Evolutionary conservation across 2,113 vertebrate genomes (phyloP).

Genomic region (Epinephelus lanceolatus): DNA sequence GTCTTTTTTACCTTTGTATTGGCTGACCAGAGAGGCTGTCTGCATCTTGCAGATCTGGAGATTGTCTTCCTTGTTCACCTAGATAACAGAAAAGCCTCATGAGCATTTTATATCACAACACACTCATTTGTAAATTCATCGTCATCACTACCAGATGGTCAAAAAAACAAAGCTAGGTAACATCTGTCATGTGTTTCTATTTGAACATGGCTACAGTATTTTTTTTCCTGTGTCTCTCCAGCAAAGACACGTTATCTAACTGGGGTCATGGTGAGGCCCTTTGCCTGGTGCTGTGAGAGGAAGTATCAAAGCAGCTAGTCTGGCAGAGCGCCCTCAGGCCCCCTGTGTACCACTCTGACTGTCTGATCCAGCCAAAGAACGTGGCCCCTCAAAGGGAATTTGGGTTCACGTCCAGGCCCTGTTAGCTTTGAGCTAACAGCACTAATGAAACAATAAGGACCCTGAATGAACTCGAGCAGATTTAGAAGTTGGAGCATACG

Average conservation of each 20-base stretch:
- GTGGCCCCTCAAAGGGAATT: conserved; percentile 63
- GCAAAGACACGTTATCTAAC: conserved; percentile 78
- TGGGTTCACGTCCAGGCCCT: conserved; percentile 49
- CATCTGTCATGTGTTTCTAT: conserved; percentile 52
- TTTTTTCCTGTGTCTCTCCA: conserved; percentile 31
- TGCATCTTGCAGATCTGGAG: conserved; percentile 79
- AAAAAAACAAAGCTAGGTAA: conserved; percentile 31
- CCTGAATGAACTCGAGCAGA: conserved; percentile 47
- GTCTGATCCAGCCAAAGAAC: conserved; percentile 74
- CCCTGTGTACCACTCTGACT: conserved; percentile 64
- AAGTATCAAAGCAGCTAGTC: conserved; percentile 76
- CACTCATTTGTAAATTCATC: conserved; percentile 27
- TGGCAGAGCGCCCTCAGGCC: conserved; percentile 70
- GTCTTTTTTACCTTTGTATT: conserved; percentile 75
- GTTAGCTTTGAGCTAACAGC: conserved; percentile 35
- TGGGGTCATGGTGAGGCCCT: conserved; percentile 67
- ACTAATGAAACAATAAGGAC: conserved; percentile 56
- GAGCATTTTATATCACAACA: conserved; percentile 8
- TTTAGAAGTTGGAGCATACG: conserved; percentile 1
- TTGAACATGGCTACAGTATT: conserved; percentile 41
- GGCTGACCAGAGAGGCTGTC: conserved; percentile 75
- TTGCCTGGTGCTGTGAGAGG: conserved; percentile 68
- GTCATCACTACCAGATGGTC: conserved; percentile 30
- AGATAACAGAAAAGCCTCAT: conserved; percentile 11
- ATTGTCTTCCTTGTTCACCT: conserved; percentile 75